Percentiles rank a stretch among this genome's conserved stretches.
These are phyloP conservation scores for Eclectus roratus DNA, from an alignment of 2,113 vertebrate species.

Conservation along the genomic window DNA sequence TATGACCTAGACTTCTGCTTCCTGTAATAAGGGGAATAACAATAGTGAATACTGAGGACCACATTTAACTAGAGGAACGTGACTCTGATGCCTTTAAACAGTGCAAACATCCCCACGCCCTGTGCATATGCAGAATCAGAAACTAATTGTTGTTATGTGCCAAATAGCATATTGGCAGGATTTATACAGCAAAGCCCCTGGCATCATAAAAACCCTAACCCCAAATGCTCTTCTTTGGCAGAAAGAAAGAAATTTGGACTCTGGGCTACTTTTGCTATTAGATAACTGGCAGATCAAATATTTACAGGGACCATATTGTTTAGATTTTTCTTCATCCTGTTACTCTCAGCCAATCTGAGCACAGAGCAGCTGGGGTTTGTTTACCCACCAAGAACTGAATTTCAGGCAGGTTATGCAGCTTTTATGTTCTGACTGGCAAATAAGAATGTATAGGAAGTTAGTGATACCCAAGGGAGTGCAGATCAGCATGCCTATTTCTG, in stretches of 20 bases:
- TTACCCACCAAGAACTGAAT: conserved; percentile 37
- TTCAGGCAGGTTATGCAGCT: conserved; percentile 45
- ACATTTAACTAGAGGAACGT: not conserved
- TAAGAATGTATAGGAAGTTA: not conserved
- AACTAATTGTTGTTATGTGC: conserved; percentile 38
- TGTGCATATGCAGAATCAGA: not conserved
- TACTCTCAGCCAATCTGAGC: conserved; percentile 50
- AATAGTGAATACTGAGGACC: not conserved
- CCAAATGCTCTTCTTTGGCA: conserved; percentile 52
- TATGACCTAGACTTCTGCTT: not conserved
- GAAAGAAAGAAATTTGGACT: conserved; percentile 34
- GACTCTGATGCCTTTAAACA: not conserved
- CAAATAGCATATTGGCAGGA: conserved; percentile 53
- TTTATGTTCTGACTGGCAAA: conserved; percentile 29
- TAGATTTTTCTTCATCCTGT: conserved; percentile 60
- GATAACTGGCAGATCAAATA: conserved; percentile 70
- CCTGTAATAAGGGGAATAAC: not conserved
- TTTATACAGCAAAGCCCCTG: conserved; percentile 48
- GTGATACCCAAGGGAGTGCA: not conserved
- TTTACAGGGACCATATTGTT: conserved; percentile 70
- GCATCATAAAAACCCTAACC: conserved; percentile 52
- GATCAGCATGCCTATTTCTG: not conserved
- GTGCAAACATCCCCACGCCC: not conserved
- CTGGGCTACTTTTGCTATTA: conserved; percentile 45
- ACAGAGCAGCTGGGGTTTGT: conserved; percentile 52